Base-by-base conservation (phyloP, 2,113 vertebrate species). In the Egretta garzetta region DNA sequence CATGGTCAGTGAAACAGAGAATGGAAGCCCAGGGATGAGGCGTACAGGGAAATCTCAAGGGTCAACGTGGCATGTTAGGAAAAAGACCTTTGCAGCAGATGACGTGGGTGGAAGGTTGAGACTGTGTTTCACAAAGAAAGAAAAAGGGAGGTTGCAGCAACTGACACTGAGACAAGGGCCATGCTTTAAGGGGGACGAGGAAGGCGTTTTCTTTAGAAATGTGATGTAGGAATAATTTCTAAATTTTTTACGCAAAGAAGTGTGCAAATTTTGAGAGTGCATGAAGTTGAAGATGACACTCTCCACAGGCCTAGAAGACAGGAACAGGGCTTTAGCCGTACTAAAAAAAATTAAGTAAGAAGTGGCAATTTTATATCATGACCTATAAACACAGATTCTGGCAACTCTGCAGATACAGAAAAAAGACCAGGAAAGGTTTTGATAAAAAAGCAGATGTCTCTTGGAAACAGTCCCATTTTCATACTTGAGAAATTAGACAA, bases 1-100 rank as follows among this genome's bases (percentile, higher is more conserved):
- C 0, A 0, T 35, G 62, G 17, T 37, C 4, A 13, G 5, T 32
- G 13, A 68, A 68, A 80, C 3, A 64, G 37, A 39, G 52, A 75
- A 28, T 5, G 33, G 24, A 92, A 80, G 28, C 16, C 6, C 41
- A 30, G 37, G 47, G 16, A 37, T 5, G 9, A 30, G 0, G 5
- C 27, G 17, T 32, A 58, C 20, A 26, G 50, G 13, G 50, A 49
- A 23, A 87, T 28, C 18, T 56, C 1, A 1, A 12, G 4, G 6
- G 22, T 37, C 53, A 26, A 6, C 10, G 32, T 21, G 52, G 8
- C 41, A 15, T 2, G 14, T 27, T n/a, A 47, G 33, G 45, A 66
- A 60, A 77, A 84, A 66, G 17, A 47, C n/a, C n/a, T 79, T 72
- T 39, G 14, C 14, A 74, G 49, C 17, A 21, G 5, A 3, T 3